Base-by-base conservation (phyloP, 2,888 invertebrate genomes). In the Apotomis turbidana region DNA sequence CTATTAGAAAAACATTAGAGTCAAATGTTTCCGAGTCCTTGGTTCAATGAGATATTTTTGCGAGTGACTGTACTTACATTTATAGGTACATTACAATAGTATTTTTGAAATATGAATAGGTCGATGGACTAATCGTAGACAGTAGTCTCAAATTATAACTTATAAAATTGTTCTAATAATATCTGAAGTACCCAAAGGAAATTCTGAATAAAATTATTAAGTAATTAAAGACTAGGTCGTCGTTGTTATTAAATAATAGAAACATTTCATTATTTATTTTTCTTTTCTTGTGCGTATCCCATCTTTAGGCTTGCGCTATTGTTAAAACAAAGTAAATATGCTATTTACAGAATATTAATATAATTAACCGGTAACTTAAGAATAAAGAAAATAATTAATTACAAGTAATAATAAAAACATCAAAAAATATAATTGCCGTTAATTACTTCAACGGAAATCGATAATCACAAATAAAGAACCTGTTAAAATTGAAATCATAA, bases 381-480 rank as follows among this genome's bases (percentile, higher is more conserved):
- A 13, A 66, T 54, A 46, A 44, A 46, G 36, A 61, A 61, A 60
- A 55, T 66, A 60, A 57, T 70, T 44, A 41, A 63, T 61, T 71
- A 54, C 49, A 51, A 55, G 46, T 9, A 67, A 71, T 41, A 51
- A 71, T 66, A 66, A 71, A 68, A 67, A 44, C 57, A 71, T 71
- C 71, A 13, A 68, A 71, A 71, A 71, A 71, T 71, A 71, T 61
- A 71, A 71, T 61, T 57, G 41, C 57, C 44, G 57, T 57, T 36
- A n/a, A 61, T 54, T 44, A 63, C 10, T 4, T 60, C 61, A 55
- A 44, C 36, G 54, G 61, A 61, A 61, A 61, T 61, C 55, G 54
- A 60, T 66, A n/a, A 61, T 60, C 58, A 54, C 49, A 27, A 46
- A 27, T 61, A 15, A 62, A 36, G 12, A 13, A 10, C 38, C 5